Evolutionary conservation across 1,140 invertebrate genomes (phyloP), one percentile per base, ranked within the genome.

Genomic region (Eufriesea mexicana): DNA sequence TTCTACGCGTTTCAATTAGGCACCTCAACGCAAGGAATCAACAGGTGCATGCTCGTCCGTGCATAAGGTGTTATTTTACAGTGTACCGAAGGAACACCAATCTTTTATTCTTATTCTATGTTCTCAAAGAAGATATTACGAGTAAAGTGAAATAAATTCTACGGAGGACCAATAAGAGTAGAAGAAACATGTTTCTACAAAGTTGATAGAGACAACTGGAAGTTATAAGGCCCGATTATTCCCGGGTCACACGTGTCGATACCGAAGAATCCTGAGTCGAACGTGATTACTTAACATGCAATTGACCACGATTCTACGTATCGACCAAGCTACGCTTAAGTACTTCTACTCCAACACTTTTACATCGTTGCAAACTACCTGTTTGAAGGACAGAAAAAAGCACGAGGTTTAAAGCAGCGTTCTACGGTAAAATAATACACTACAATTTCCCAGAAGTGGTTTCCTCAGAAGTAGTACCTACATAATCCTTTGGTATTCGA

Each of bases 211-310:
- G 54, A 45, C 42, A n/a, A 59, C 14, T 74, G 35, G 0, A 64
- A 49, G n/a, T 35, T 49, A 42, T 57, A 55, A 55, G 54, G 35
- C 10, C n/a, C 2, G 10, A 70, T 55, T 54, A 75, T 47, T 64
- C 23, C 5, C 28, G 42, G 59, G 49, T 81, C 71, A 49, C 5
- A 6, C 49, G 9, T 67, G 35, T 45, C 18, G 49, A 81, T 35
- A n/a, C 23, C 9, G n/a, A 25, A 23, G 49, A 55, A 67, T 77
- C 35, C 42, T 75, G 35, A 35, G 25, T 55, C 42, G 42, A 76
- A 57, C 23, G 25, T 64, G 59, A 81, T 79, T 81, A 75, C 54
- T 76, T 68, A 66, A 76, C 79, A 82, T 67, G 73, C 79, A 82
- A 82, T 67, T 76, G 45, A 45, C 54, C 28, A 82, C 79, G 23